Percentiles rank a stretch among this genome's conserved stretches.
Evolutionary conservation across 2,797 vertebrate species (phyloP).

Genomic region (Coracias cyanogaster): DNA sequence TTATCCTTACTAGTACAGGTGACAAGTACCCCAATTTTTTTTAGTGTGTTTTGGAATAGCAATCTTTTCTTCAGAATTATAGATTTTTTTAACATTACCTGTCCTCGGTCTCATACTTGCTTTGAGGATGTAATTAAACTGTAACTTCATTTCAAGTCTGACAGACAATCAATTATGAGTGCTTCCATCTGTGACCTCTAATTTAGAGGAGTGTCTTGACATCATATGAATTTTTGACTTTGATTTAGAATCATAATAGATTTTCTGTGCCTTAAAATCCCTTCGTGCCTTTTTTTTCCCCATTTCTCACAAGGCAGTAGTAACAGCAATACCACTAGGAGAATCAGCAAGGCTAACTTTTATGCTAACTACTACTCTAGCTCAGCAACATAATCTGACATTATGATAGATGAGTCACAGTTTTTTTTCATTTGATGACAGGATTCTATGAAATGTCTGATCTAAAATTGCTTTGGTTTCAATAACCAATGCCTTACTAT

Average conservation of each 20-base stretch:
- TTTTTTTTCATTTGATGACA: neutral
- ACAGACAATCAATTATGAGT: neutral
- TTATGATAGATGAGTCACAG: neutral
- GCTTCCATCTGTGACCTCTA: neutral
- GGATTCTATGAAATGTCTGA: neutral
- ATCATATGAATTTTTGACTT: neutral
- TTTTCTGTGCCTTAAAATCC: neutral
- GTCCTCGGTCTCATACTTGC: neutral
- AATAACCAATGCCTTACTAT: neutral
- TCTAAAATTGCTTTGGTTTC: neutral
- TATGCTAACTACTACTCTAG: neutral
- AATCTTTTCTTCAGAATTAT: neutral
- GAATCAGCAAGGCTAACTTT: neutral
- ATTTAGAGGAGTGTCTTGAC: neutral
- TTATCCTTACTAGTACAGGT: fast-evolving
- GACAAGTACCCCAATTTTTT: neutral
- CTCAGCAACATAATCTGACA: neutral
- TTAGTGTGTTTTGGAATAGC: neutral
- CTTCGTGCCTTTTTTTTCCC: neutral
- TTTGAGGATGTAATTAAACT: neutral
- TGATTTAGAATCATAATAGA: neutral
- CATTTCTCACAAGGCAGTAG: neutral
- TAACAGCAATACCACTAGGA: neutral
- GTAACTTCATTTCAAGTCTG: neutral
- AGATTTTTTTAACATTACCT: neutral